phyloP scores from a whole-genome alignment of 2,113 vertebrate species.

The Petroica traversi region DNA sequence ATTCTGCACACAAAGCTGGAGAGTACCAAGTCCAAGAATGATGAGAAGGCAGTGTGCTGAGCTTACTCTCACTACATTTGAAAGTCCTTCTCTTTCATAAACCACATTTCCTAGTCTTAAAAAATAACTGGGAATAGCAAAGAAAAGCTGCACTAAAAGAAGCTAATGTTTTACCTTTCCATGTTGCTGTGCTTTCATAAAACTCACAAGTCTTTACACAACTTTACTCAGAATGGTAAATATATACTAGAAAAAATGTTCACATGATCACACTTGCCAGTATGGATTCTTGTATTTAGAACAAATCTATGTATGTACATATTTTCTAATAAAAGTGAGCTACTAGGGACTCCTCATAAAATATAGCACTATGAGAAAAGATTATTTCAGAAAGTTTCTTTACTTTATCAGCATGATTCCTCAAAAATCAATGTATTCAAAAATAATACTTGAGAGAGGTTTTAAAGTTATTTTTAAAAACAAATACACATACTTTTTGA shows the following conservation, averaged over 20 bases:
- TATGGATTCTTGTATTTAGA: neutral
- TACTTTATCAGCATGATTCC: neutral
- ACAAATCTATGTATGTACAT: neutral
- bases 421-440: neutral
- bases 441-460: neutral
- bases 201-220: neutral
- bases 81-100: neutral
- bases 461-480: neutral
- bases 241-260: neutral
- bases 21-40: neutral
- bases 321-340: neutral
- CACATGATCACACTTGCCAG: neutral
- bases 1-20: neutral
- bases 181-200: neutral
- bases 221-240: neutral
- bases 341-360: neutral
- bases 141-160: neutral
- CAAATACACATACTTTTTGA: neutral
- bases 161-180: neutral
- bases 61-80: neutral
- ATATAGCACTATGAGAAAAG: neutral
- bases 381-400: neutral
- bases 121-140: neutral
- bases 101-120: neutral
- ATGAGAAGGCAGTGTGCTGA: neutral